These are phyloP conservation scores for Platalea minor DNA, from an alignment of 2,797 vertebrate genomes.

Conservation along the genomic window DNA sequence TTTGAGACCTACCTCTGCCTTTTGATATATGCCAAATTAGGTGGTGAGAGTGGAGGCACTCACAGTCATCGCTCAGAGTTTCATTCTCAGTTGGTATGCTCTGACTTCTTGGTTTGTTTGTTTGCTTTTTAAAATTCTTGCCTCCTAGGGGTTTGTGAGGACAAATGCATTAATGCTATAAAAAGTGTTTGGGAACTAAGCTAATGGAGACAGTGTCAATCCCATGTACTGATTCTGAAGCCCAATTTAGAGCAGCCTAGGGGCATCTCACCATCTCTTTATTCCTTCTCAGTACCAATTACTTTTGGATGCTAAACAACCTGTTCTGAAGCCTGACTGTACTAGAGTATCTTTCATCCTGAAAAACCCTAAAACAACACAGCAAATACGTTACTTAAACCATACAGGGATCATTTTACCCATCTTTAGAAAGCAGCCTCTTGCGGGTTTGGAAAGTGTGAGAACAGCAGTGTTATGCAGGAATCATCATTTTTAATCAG, in stretches of 20 bases:
- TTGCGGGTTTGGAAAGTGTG: constrained; percentile 47
- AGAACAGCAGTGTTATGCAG: constrained; percentile 41
- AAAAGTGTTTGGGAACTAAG: background rate
- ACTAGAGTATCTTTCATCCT: constrained; percentile 18
- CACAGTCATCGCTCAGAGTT: rapidly evolving
- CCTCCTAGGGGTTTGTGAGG: background rate
- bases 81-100: background rate
- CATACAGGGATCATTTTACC: constrained; percentile 33
- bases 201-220: background rate
- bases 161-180: background rate
- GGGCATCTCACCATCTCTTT: background rate
- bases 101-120: background rate
- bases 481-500: constrained; percentile 62
- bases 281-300: constrained; percentile 3
- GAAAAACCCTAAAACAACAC: constrained; percentile 29
- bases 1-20: background rate
- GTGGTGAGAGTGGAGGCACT: rapidly evolving
- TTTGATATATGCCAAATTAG: background rate
- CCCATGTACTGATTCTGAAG: background rate
- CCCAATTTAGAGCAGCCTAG: background rate
- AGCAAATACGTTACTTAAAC: constrained; percentile 46
- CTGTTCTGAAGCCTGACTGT: background rate
- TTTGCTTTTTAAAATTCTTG: background rate
- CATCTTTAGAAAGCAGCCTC: constrained; percentile 43
- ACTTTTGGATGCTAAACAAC: constrained; percentile 34